Evolutionary conservation across 92 coral and sea anemone genomes (phyloP).

Genomic region (Siderastrea radians): DNA sequence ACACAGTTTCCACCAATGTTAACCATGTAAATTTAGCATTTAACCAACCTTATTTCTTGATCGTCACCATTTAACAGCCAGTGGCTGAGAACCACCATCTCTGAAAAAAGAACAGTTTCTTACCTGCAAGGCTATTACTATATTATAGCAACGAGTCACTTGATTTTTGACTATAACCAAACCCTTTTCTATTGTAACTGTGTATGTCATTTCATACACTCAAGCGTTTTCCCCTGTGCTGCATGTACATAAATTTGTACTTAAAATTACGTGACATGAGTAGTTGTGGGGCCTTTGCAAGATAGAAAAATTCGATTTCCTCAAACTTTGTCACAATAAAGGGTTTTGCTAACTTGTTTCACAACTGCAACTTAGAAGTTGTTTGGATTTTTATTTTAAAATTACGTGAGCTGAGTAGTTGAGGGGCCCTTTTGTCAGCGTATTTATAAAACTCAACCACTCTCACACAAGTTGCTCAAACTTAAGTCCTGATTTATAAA

Average conservation of each 20-base stretch:
- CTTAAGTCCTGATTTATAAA: no score
- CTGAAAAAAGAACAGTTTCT: not conserved
- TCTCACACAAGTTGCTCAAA: no score
- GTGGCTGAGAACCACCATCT: not conserved
- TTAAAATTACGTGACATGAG: not conserved
- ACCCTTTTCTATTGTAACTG: no score
- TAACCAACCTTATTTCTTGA: not conserved
- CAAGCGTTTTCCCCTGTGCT: not conserved
- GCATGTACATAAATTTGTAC: not conserved
- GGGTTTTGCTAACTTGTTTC: no score
- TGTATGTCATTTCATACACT: not conserved
- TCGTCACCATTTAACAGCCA: not conserved
- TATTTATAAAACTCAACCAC: no score
- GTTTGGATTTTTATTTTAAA: no score
- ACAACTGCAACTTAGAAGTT: no score
- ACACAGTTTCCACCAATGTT: no score
- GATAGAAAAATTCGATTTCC: no score
- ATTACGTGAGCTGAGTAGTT: not conserved
- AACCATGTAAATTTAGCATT: no score
- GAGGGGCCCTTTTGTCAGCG: not conserved
- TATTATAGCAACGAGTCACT: no score
- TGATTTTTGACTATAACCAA: not conserved
- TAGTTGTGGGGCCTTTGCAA: not conserved
- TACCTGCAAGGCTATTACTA: not conserved
- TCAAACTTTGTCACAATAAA: no score